Evolutionary conservation across 2,888 invertebrate species (phyloP).

Genomic region (Tetanocera ferruginea): DNA sequence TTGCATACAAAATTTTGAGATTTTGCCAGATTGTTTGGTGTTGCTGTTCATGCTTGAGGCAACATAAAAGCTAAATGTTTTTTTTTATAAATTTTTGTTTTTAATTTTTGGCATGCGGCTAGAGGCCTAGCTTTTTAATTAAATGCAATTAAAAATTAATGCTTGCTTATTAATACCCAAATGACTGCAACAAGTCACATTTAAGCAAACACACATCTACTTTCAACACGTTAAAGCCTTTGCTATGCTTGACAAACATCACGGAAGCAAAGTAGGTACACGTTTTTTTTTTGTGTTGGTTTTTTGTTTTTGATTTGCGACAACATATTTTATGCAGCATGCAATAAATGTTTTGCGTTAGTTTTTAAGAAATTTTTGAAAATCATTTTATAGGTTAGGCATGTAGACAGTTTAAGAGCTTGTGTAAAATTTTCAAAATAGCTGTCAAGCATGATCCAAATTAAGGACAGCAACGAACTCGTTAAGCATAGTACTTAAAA

Average conservation of each 20-base stretch:
- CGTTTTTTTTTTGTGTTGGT: background rate
- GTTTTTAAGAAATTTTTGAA: background rate
- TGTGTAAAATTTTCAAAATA: conserved; percentile 8
- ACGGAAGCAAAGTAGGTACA: background rate
- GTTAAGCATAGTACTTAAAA: background rate
- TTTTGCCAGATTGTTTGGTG: background rate
- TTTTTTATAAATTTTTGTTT: background rate
- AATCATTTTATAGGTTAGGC: conserved; percentile 29
- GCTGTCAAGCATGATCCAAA: conserved; percentile 8
- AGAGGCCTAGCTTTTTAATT: conserved; percentile 51
- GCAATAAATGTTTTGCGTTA: background rate
- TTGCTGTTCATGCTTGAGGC: background rate
- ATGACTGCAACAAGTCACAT: background rate
- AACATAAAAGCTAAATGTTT: background rate
- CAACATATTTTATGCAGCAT: background rate
- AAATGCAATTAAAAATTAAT: conserved; percentile 59
- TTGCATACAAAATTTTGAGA: conserved; percentile 10
- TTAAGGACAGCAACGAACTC: background rate
- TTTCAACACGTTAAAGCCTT: background rate
- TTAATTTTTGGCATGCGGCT: background rate
- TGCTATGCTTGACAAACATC: background rate
- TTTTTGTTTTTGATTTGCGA: background rate
- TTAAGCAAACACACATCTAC: background rate
- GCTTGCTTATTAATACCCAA: conserved; percentile 20
- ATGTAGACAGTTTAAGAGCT: conserved; percentile 22